Conservation (phyloP, 2,113 vertebrate genomes). For the Piliocolobus tephrosceles region DNA sequence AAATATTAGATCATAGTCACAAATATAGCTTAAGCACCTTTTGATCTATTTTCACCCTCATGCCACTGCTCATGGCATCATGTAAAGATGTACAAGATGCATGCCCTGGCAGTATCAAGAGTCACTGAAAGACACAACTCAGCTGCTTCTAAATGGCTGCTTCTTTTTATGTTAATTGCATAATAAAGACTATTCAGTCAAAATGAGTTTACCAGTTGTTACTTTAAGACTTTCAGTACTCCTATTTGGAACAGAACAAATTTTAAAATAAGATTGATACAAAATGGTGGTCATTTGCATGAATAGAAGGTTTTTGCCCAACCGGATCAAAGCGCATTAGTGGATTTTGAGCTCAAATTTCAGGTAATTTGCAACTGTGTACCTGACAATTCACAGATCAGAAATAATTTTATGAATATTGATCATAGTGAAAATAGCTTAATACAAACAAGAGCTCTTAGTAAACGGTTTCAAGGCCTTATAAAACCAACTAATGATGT, state of each 20-base stretch:
- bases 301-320: background rate
- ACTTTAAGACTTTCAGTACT: background rate
- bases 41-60: background rate
- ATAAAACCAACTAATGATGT: conserved; percentile 59
- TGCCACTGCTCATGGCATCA: background rate
- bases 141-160: background rate
- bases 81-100: background rate
- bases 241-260: background rate
- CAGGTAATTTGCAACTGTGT: background rate
- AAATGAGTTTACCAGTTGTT: background rate
- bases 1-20: too few relatives aligned
- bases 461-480: conserved; percentile 34
- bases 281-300: background rate
- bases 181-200: background rate
- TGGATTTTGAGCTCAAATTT: background rate
- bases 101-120: background rate
- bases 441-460: conserved; percentile 24
- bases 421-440: background rate
- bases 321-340: background rate
- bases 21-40: background rate
- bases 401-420: background rate
- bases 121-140: background rate
- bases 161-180: background rate
- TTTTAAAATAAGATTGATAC: background rate
- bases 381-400: background rate